These are phyloP conservation scores for Hemichromis elongatus DNA, from an alignment of 2,113 vertebrate species.

Conservation along the genomic window DNA sequence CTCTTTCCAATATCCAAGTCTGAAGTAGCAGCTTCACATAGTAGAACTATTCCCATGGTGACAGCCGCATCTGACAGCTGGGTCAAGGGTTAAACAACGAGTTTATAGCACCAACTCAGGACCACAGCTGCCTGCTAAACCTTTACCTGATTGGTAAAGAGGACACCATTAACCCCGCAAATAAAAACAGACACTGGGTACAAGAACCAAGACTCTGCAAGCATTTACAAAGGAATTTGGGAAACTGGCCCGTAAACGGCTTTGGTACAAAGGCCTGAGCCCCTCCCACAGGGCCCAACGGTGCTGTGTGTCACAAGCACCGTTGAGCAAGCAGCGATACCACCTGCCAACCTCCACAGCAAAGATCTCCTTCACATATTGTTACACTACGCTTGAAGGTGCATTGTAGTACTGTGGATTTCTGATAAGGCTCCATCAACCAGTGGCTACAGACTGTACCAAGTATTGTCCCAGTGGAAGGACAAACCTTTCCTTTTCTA, in stretches of 20 bases:
- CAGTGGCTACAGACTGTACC: no score
- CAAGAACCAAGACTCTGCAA: not conserved
- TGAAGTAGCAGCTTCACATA: conserved; percentile 92
- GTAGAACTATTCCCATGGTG: conserved; percentile 93
- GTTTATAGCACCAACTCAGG: not conserved
- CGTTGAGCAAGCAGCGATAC: no score
- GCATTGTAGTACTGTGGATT: no score
- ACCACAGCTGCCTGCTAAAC: not conserved
- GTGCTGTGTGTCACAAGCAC: not conserved
- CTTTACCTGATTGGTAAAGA: not conserved
- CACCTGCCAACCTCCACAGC: no score
- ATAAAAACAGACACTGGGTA: not conserved
- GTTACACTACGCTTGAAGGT: no score
- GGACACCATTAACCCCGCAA: not conserved
- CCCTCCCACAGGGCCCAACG: not conserved
- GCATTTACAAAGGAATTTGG: not conserved
- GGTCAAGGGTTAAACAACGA: conserved; percentile 73
- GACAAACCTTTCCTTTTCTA: no score
- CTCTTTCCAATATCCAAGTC: conserved; percentile 92
- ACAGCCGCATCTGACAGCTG: conserved; percentile 83
- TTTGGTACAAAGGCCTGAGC: not conserved
- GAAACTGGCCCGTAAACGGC: not conserved
- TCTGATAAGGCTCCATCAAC: no score
- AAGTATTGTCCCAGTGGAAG: no score
- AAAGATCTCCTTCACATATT: no score